phyloP scores from a whole-genome alignment of 37 sponge, comb jelly and placozoan species.

The Cladorhizidae sp. region DNA sequence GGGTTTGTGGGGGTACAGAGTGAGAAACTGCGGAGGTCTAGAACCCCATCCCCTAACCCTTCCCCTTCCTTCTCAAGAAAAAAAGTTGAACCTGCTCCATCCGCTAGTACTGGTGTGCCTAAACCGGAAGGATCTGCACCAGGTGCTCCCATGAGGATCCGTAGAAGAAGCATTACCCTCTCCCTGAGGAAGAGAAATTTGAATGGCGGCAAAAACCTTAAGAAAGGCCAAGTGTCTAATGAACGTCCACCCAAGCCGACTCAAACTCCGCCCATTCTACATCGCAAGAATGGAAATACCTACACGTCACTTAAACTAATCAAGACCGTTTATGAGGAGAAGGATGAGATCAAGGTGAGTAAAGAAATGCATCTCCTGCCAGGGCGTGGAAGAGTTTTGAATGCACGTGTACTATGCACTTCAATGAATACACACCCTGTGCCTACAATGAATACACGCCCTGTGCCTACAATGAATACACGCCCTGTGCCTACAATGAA shows the following conservation, averaged over 20 bases:
- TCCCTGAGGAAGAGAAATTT: not conserved
- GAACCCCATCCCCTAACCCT: constrained; percentile 1
- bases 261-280: constrained; percentile 23
- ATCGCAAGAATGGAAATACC: not conserved
- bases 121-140: constrained; percentile 23
- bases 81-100: not conserved
- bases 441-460: too few relatives aligned
- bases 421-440: too few relatives aligned
- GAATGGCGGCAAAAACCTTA: not conserved
- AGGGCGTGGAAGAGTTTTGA: too few relatives aligned
- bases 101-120: not conserved
- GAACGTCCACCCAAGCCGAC: constrained; percentile 46
- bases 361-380: too few relatives aligned
- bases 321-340: not conserved
- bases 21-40: not conserved
- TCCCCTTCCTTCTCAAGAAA: too few relatives aligned
- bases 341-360: too few relatives aligned
- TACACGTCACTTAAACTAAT: not conserved
- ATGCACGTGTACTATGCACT: too few relatives aligned
- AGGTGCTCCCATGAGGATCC: constrained; percentile 9
- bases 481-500: too few relatives aligned
- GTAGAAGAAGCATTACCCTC: constrained; percentile 2
- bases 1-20: constrained; percentile 79
- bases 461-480: too few relatives aligned
- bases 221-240: not conserved